Conservation (phyloP, 2,888 invertebrate species). For the Drosophila tripunctata region DNA sequence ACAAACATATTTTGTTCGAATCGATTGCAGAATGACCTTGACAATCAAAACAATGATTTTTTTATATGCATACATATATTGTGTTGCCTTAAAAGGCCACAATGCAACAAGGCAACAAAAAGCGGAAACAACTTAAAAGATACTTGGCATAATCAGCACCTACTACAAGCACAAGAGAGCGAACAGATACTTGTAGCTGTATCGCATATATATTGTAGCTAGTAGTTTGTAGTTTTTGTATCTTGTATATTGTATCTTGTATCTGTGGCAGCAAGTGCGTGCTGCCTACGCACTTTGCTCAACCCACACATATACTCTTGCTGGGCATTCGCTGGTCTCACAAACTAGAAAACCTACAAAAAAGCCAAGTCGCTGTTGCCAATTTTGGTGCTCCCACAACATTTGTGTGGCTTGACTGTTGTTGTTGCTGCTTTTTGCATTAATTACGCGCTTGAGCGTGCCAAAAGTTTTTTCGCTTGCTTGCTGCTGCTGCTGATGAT, state of each 20-base stretch:
- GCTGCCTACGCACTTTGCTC: constrained; percentile 45
- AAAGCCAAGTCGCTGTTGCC: constrained; percentile 65
- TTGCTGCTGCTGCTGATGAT: constrained; percentile 40
- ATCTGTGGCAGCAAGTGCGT: constrained; percentile 43
- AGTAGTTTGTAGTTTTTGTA: constrained; percentile 16
- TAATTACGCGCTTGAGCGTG: constrained; percentile 79
- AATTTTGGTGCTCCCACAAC: constrained; percentile 74
- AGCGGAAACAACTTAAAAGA: constrained; percentile 20
- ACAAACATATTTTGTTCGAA: constrained; percentile 43
- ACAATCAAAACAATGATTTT: constrained; percentile 69
- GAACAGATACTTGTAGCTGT: too few relatives aligned
- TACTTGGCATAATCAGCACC: constrained; percentile 53
- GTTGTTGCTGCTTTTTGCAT: constrained; percentile 59
- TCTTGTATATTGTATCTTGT: constrained; percentile 12
- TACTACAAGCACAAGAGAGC: constrained; percentile 32
- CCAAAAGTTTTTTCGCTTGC: constrained; percentile 55
- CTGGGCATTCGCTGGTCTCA: constrained; percentile 37
- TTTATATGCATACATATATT: too few relatives aligned
- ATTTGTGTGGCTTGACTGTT: constrained; percentile 44
- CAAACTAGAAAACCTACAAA: constrained; percentile 25
- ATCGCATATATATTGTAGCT: constrained; percentile 3
- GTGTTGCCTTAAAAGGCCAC: constrained; percentile 63
- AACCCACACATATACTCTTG: constrained; percentile 5
- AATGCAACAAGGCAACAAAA: constrained; percentile 27
- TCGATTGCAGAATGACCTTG: constrained; percentile 73